A percentile compares a stretch with the other conserved stretches of the same genome.
These are phyloP conservation scores for Aplochiton taeniatus DNA, from an alignment of 2,797 vertebrate species.

Conservation along the genomic window DNA sequence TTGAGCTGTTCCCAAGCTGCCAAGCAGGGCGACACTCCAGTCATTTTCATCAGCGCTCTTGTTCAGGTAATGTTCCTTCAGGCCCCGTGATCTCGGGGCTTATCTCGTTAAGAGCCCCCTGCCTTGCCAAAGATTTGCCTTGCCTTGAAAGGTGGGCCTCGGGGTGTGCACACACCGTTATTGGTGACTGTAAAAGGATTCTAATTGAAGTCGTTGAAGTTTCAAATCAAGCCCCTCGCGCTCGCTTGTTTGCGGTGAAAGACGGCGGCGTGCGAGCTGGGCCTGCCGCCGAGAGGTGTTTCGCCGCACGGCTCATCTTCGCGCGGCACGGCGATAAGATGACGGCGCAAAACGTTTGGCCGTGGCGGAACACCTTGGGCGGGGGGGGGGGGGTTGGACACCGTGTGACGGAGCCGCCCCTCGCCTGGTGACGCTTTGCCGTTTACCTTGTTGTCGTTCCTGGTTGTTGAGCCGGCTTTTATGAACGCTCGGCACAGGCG, in stretches of 20 bases:
- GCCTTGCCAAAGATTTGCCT: constrained; percentile 27
- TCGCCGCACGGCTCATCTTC: constrained; percentile 59
- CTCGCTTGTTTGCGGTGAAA: constrained; percentile 52
- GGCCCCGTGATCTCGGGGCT: constrained; percentile 62
- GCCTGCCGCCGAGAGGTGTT: constrained; percentile 17
- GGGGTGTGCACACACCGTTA: constrained; percentile 30
- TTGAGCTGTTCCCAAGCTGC: constrained; percentile 51
- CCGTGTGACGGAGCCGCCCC: too few relatives aligned
- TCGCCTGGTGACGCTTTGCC: too few relatives aligned
- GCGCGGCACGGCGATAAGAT: constrained; percentile 15
- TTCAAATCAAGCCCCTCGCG: constrained; percentile 56
- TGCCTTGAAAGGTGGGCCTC: constrained; percentile 37
- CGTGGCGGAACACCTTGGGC: too few relatives aligned
- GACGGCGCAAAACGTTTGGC: too few relatives aligned
- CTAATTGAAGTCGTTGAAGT: constrained; percentile 72
- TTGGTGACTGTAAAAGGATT: constrained; percentile 59
- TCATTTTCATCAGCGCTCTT: constrained; percentile 72
- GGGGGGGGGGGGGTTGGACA: too few relatives aligned
- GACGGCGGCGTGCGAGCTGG: constrained; percentile 40
- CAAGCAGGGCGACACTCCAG: constrained; percentile 36
- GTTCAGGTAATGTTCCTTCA: constrained; percentile 65
- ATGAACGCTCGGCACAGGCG: constrained; percentile 5
- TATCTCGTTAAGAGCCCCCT: constrained; percentile 66
- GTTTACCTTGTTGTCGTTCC: neutral
- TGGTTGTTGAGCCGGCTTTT: constrained; percentile 33